Conservation (phyloP, 2,888 invertebrate species). For the Drosophila nr. perissopoda region DNA sequence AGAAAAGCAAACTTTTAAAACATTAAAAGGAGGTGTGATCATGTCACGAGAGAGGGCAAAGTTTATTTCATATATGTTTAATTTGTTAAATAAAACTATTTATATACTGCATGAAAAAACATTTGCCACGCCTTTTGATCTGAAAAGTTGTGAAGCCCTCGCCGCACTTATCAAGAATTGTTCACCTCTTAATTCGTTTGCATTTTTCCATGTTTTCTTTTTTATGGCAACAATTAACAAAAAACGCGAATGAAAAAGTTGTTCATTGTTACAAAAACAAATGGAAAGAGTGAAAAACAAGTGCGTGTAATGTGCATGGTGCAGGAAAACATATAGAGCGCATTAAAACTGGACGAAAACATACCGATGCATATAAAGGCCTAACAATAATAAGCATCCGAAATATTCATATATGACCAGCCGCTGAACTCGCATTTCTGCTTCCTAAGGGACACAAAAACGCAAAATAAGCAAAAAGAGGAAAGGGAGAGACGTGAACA, state of each 20-base stretch:
- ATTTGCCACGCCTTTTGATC: constrained; percentile 15
- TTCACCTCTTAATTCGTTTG: constrained; percentile 1
- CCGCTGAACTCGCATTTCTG: constrained; percentile 7
- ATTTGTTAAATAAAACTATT: neutral
- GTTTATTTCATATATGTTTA: neutral
- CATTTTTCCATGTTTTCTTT: constrained; percentile 1
- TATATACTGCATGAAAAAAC: neutral
- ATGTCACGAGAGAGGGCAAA: neutral
- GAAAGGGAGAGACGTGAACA: constrained; percentile 3
- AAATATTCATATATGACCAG: constrained; percentile 35
- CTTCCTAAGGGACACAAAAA: constrained; percentile 21
- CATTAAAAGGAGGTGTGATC: neutral
- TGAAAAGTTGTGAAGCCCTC: constrained; percentile 14
- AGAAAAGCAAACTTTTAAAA: neutral
- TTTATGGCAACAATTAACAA: constrained; percentile 28
- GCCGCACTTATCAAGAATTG: constrained; percentile 6
- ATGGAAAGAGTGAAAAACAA: constrained; percentile 23
- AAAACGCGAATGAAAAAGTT: constrained; percentile 23
- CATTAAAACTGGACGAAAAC: constrained; percentile 44
- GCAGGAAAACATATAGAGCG: constrained; percentile 44
- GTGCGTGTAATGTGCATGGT: constrained; percentile 11
- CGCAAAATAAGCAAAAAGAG: constrained; percentile 37
- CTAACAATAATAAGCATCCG: constrained; percentile 43
- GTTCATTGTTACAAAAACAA: constrained; percentile 25
- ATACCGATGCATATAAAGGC: constrained; percentile 20